Evolutionary conservation across 2,797 vertebrate genomes (phyloP).

Genomic region (Columba guinea): DNA sequence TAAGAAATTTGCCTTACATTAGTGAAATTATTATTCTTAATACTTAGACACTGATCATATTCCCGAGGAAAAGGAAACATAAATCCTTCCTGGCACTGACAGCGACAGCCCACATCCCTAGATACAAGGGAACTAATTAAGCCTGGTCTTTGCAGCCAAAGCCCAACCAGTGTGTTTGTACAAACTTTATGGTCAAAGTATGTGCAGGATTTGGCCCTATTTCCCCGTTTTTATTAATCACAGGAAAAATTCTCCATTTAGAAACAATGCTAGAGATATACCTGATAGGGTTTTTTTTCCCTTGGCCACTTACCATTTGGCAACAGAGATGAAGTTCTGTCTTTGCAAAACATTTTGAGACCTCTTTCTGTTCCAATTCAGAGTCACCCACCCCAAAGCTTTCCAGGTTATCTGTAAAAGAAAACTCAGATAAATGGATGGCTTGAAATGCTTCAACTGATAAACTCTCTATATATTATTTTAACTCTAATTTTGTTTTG

Average conservation of each 20-base stretch:
- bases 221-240: constrained; percentile 46
- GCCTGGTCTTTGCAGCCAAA: background rate
- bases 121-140: background rate
- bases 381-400: background rate
- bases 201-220: constrained; percentile 34
- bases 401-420: constrained; percentile 46
- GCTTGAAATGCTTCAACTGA: constrained; percentile 22
- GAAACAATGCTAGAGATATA: constrained; percentile 41
- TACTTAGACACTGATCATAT: background rate
- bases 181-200: background rate
- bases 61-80: constrained; percentile 35
- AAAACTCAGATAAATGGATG: constrained; percentile 17
- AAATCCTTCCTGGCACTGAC: background rate
- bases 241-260: constrained; percentile 37
- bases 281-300: background rate
- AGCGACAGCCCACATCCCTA: background rate
- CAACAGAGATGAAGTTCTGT: background rate
- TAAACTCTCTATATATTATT: constrained; percentile 28
- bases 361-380: constrained; percentile 35
- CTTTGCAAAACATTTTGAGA: constrained; percentile 42
- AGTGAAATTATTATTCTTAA: background rate
- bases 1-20: background rate
- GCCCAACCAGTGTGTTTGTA: background rate
- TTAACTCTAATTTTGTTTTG: background rate
- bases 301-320: constrained; percentile 53